These are phyloP conservation scores for Epizoanthus stellaris DNA, from an alignment of 92 coral and sea anemone genomes.

Conservation along the genomic window DNA sequence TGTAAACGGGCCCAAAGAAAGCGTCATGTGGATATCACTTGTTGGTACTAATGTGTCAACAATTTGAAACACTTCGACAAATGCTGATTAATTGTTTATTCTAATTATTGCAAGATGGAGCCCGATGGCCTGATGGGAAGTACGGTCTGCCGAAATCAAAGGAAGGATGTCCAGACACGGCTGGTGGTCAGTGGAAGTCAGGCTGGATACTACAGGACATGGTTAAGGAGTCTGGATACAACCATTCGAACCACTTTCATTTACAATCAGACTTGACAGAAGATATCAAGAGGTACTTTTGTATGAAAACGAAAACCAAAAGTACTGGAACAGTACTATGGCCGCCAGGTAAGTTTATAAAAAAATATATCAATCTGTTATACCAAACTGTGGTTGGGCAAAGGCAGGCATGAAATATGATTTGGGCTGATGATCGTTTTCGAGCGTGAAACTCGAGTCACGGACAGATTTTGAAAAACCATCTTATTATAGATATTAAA, in stretches of 20 bases:
- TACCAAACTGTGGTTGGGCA: too few species aligned
- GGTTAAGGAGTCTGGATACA: conserved; percentile 21
- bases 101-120: background rate
- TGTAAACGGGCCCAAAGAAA: too few species aligned
- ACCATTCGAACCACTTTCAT: background rate
- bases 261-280: conserved; percentile 4
- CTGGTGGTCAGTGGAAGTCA: conserved; percentile 3
- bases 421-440: too few species aligned
- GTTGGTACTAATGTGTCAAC: too few species aligned
- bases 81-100: too few species aligned
- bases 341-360: conserved; percentile 11
- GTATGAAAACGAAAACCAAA: conserved; percentile 7
- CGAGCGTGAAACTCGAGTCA: background rate
- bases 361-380: too few species aligned
- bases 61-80: too few species aligned
- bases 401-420: too few species aligned
- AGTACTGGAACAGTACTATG: background rate
- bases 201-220: conserved; percentile 42
- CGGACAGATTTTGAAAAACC: too few species aligned
- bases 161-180: conserved; percentile 10
- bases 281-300: conserved; percentile 20
- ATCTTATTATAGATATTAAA: too few species aligned
- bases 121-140: conserved; percentile 27
- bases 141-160: conserved; percentile 20
- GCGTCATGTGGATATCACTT: too few species aligned